phyloP scores from a whole-genome alignment of 2,797 vertebrate genomes.

The Natrix natrix region DNA sequence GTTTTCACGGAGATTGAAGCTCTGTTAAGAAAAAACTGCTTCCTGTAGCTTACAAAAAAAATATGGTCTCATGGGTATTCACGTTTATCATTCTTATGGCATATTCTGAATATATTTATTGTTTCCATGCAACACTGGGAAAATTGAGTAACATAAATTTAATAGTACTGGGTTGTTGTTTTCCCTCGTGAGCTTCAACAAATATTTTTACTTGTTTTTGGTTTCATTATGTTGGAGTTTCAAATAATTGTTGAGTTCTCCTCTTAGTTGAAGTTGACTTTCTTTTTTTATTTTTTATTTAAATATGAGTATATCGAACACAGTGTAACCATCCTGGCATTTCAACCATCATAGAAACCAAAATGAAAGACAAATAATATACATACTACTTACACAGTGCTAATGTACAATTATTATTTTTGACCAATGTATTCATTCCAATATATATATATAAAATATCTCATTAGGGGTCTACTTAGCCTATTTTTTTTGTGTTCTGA shows the following conservation, averaged over 20 bases:
- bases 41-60: conserved; percentile 9
- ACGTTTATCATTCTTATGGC: conserved; percentile 3
- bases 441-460: no score
- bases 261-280: neutral
- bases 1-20: conserved; percentile 10
- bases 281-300: no score
- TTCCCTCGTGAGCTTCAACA: neutral
- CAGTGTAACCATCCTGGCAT: no score
- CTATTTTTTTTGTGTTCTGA: no score
- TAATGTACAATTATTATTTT: no score
- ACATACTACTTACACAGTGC: no score
- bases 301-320: no score
- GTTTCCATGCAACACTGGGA: neutral
- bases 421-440: no score
- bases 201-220: neutral
- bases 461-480: no score
- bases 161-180: neutral
- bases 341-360: no score
- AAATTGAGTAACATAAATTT: neutral
- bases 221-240: neutral
- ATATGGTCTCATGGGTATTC: neutral
- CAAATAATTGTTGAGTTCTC: neutral
- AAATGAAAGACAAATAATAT: no score
- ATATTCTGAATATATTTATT: neutral
- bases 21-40: conserved; percentile 30